These are phyloP conservation scores for Daphoenositta chrysoptera DNA, from an alignment of 2,113 vertebrate genomes.

Conservation along the genomic window DNA sequence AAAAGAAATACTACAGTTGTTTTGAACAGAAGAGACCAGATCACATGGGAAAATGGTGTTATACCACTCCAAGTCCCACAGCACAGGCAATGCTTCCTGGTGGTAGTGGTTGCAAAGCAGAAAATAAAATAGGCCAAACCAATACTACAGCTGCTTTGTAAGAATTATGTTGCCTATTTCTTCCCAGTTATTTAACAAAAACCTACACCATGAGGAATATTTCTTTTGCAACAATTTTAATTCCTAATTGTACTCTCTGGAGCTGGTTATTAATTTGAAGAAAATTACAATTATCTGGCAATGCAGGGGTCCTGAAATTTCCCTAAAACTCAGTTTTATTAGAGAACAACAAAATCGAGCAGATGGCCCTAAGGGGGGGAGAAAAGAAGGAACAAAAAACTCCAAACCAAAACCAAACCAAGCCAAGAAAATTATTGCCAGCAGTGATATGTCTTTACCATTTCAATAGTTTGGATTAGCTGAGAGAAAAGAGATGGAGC, in stretches of 20 bases:
- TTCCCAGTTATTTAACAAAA: conserved; percentile 37
- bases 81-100: neutral
- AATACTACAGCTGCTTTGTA: neutral
- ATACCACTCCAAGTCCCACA: neutral
- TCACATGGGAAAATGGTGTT: neutral
- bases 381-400: neutral
- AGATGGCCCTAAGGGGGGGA: neutral
- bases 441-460: neutral
- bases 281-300: neutral
- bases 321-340: conserved; percentile 30
- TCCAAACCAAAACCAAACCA: neutral
- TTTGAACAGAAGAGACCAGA: neutral
- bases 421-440: neutral
- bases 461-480: neutral
- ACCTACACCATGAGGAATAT: neutral
- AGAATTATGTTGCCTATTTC: neutral
- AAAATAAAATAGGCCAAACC: neutral
- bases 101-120: neutral
- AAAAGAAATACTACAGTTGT: neutral
- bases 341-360: neutral
- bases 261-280: conserved; percentile 22
- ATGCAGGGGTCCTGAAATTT: neutral
- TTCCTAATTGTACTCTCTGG: conserved; percentile 28
- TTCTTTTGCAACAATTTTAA: neutral
- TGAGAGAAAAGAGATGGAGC: neutral